Percentiles rank a stretch among this genome's conserved stretches.
Conservation (phyloP, 1,140 invertebrate genomes). For the Cydia fagiglandana region DNA sequence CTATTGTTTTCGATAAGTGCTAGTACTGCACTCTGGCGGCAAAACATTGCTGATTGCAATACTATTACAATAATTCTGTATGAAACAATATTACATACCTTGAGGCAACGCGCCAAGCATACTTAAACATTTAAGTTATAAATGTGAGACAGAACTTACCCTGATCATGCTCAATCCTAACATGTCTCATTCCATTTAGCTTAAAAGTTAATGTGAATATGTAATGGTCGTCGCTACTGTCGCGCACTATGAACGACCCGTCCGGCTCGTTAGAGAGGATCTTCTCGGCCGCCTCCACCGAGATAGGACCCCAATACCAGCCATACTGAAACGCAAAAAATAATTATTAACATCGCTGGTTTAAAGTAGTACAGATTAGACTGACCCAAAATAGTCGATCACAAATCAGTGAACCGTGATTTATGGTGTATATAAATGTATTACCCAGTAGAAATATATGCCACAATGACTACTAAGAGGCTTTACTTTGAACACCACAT, state of each 20-base stretch:
- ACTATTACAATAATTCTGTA: too few relatives aligned
- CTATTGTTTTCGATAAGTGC: too few relatives aligned
- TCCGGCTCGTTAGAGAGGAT: constrained; percentile 96
- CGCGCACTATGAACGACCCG: constrained; percentile 97
- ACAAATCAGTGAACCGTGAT: too few relatives aligned
- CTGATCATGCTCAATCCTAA: constrained; percentile 98
- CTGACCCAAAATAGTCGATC: neutral
- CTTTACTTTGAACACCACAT: too few relatives aligned
- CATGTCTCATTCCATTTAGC: constrained; percentile 95
- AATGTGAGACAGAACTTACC: constrained; percentile 80
- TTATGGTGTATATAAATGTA: too few relatives aligned
- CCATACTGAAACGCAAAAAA: constrained; percentile 86
- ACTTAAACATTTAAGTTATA: neutral
- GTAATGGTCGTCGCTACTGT: constrained; percentile 98
- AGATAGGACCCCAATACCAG: constrained; percentile 99
- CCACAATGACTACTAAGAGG: too few relatives aligned
- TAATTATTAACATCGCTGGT: neutral
- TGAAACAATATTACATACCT: neutral
- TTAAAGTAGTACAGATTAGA: neutral
- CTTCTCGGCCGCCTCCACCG: constrained; percentile 95
- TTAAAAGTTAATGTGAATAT: constrained; percentile 98
- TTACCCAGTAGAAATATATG: neutral
- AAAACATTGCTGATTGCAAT: too few relatives aligned
- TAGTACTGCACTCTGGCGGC: too few relatives aligned
- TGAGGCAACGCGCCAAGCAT: neutral